Evolutionary conservation across 2,888 invertebrate genomes (phyloP).

Genomic region (Cactoblastis cactorum): DNA sequence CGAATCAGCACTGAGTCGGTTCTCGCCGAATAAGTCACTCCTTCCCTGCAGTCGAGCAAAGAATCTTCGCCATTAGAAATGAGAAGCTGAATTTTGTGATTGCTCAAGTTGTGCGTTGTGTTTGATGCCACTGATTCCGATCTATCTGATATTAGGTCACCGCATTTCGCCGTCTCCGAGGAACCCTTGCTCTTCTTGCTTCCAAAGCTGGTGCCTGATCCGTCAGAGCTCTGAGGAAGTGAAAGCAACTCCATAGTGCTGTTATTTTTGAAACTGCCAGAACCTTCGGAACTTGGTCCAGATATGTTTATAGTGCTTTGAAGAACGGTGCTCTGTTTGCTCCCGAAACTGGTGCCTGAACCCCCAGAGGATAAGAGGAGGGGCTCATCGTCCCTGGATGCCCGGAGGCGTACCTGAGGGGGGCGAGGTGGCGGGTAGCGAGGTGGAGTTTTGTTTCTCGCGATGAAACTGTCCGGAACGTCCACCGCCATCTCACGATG

Average conservation of each 20-base stretch:
- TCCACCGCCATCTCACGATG: constrained; percentile 99
- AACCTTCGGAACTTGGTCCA: constrained; percentile 61
- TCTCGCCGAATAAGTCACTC: constrained; percentile 67
- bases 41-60: constrained; percentile 67
- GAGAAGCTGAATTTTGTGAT: constrained; percentile 67
- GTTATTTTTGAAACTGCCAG: constrained; percentile 65
- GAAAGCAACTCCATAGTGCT: constrained; percentile 62
- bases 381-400: constrained; percentile 73
- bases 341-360: constrained; percentile 67
- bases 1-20: constrained; percentile 74
- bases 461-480: constrained; percentile 96
- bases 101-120: constrained; percentile 52
- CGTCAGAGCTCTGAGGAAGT: constrained; percentile 65
- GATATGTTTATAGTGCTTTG: constrained; percentile 55
- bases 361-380: constrained; percentile 64
- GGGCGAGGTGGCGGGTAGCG: constrained; percentile 91
- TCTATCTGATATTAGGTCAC: constrained; percentile 51
- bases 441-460: constrained; percentile 93
- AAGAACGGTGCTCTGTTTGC: constrained; percentile 66
- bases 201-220: constrained; percentile 61
- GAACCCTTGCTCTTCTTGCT: constrained; percentile 70
- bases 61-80: constrained; percentile 71
- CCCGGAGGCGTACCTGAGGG: constrained; percentile 80
- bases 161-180: constrained; percentile 67
- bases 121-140: constrained; percentile 61